phyloP scores from a whole-genome alignment of 1,140 invertebrate species.

The Caenorhabditis briggsae region DNA sequence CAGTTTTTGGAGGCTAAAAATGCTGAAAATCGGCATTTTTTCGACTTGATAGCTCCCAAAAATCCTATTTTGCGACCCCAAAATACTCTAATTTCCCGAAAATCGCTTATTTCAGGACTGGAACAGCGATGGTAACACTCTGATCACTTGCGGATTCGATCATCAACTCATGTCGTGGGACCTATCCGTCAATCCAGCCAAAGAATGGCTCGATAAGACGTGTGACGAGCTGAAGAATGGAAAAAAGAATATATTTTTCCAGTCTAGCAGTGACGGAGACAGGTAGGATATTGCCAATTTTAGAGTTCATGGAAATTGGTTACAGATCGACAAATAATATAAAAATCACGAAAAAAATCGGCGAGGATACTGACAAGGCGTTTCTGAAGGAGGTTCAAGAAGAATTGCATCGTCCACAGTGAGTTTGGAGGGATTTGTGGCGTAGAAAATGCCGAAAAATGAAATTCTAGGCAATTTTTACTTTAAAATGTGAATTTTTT shows the following conservation, averaged over 20 bases:
- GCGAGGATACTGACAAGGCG: not conserved
- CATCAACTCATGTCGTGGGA: conserved; percentile 49
- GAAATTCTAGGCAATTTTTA: no score
- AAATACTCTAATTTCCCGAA: not conserved
- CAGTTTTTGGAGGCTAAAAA: no score
- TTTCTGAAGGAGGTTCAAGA: not conserved
- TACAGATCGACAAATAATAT: no score
- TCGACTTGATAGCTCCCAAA: not conserved
- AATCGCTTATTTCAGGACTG: conserved; percentile 48
- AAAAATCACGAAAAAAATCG: no score
- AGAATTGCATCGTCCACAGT: no score
- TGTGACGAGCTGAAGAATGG: not conserved
- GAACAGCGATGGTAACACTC: not conserved
- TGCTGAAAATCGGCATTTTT: no score
- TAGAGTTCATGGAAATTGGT: no score
- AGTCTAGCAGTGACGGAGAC: not conserved
- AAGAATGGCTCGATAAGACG: not conserved
- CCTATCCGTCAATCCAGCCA: not conserved
- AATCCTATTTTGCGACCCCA: no score
- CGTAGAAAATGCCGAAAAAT: no score
- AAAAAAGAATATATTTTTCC: not conserved
- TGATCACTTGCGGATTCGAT: conserved; percentile 36
- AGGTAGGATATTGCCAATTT: no score
- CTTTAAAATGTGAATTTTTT: no score
- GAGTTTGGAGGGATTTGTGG: no score